Evolutionary conservation across 2,797 vertebrate species (phyloP).

Genomic region (Denticeps clupeoides): DNA sequence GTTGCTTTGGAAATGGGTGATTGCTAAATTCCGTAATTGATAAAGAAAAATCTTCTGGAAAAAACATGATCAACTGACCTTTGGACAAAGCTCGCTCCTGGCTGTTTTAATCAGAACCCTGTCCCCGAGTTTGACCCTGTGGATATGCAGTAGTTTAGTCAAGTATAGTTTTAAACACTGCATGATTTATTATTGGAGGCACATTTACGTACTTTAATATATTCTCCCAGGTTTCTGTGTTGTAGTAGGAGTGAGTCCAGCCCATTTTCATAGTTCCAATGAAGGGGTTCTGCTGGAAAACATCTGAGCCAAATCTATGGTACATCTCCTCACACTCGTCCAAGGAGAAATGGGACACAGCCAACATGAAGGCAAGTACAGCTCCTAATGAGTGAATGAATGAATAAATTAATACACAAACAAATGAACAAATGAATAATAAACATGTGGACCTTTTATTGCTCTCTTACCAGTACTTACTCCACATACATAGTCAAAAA

Average conservation of each 20-base stretch:
- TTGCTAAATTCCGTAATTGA: no score
- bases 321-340: slow-evolving; percentile 62
- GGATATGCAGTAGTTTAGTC: neutral
- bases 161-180: no score
- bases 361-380: slow-evolving; percentile 59
- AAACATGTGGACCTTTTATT: neutral
- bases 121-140: slow-evolving; percentile 54
- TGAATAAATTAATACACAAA: neutral
- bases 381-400: slow-evolving; percentile 40
- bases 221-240: slow-evolving; percentile 57
- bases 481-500: slow-evolving; percentile 66
- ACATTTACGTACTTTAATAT: slow-evolving; percentile 52
- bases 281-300: slow-evolving; percentile 57
- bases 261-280: slow-evolving; percentile 64
- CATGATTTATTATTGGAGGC: no score
- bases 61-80: slow-evolving; percentile 39
- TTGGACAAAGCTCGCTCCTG: slow-evolving; percentile 49
- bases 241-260: slow-evolving; percentile 63
- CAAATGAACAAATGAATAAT: neutral
- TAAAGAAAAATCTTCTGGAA: no score
- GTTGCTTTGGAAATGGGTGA: no score
- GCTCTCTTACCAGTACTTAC: slow-evolving; percentile 58
- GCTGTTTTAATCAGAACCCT: slow-evolving; percentile 54
- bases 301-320: slow-evolving; percentile 54
- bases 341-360: slow-evolving; percentile 49